phyloP scores from a whole-genome alignment of 1,140 invertebrate genomes.

The Capitella teleta region DNA sequence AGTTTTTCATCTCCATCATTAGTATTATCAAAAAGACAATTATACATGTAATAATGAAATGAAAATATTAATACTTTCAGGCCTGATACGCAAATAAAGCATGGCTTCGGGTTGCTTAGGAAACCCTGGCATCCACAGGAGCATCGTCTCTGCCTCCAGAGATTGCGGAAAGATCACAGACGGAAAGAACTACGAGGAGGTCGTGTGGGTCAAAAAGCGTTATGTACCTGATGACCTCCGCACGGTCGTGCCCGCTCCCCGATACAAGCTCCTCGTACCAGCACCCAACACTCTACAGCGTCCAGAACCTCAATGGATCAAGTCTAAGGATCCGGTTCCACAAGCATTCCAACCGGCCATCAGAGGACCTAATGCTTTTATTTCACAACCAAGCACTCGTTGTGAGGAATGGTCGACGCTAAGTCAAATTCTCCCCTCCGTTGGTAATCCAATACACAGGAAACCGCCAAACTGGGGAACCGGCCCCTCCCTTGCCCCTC shows the following conservation, averaged over 20 bases:
- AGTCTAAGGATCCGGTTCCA: too few species aligned
- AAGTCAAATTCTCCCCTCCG: slow-evolving; percentile 29
- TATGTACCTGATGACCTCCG: slow-evolving; percentile 30
- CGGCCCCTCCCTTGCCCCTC: slow-evolving; percentile 14
- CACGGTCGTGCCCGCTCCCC: slow-evolving; percentile 25
- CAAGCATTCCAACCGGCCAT: too few species aligned
- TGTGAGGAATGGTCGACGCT: slow-evolving; percentile 34
- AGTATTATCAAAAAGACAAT: too few species aligned
- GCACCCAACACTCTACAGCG: slow-evolving; percentile 10
- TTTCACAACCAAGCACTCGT: slow-evolving; percentile 20
- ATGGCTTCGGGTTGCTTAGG: too few species aligned
- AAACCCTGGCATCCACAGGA: too few species aligned
- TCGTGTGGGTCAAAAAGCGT: slow-evolving; percentile 30
- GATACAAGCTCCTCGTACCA: slow-evolving; percentile 22
- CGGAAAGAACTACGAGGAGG: slow-evolving; percentile 12
- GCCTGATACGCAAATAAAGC: too few species aligned
- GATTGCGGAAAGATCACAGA: too few species aligned
- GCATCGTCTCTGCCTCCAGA: too few species aligned
- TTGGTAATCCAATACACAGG: slow-evolving; percentile 15
- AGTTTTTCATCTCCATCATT: too few species aligned
- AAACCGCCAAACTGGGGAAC: slow-evolving; percentile 28
- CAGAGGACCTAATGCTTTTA: too few species aligned
- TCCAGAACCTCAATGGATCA: slow-evolving; percentile 26
- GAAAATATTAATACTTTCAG: too few species aligned
- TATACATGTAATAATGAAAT: too few species aligned